Evolutionary conservation across 2,113 vertebrate genomes (phyloP), one percentile per base, ranked within the genome.

Genomic region (Phalacrocorax aristotelis): DNA sequence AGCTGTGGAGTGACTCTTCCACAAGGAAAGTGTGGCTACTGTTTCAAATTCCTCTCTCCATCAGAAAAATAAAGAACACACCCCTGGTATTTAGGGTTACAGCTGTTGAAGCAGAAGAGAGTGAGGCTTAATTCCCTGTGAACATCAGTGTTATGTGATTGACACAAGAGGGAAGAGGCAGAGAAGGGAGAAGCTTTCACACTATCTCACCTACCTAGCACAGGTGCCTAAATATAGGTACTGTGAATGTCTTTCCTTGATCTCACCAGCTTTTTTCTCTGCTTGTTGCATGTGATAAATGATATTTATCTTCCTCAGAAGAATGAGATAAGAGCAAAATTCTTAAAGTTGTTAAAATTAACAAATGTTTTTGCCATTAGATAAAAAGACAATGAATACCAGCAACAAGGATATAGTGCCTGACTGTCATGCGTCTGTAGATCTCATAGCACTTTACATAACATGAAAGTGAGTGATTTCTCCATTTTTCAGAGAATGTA

Each of bases 291-390:
- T 17, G 16, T 0, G 1, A 17, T 38, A 34, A 32, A 5, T 13
- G 9, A 29, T 66, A 40, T 30, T 70, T 65, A 1, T 34, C 25
- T 65, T 58, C 27, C 25, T 60, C 27, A n/a, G 42, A 62, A 78
- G 14, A 74, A 7, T 40, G 32, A 77, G 7, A 6, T 14, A 49
- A 76, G 12, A 34, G 3, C 27, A 55, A 42, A 80, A 20, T 29
- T 54, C 29, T 32, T 42, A 51, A 49, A 77, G 22, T 2, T 38
- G 5, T 18, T 61, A 13, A 66, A 19, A 8, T 22, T 72, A 2
- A 2, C 11, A 34, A 54, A 26, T 0, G 1, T 2, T 49, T 44
- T 38, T 48, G 16, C 8, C 10, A n/a, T n/a, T 30, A 51, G 20
- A 32, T 38, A 68, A 57, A 72, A 68, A 54, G 38, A 52, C 34